phyloP scores from a whole-genome alignment of 2,113 vertebrate genomes.

The Siphamia tubifer region DNA sequence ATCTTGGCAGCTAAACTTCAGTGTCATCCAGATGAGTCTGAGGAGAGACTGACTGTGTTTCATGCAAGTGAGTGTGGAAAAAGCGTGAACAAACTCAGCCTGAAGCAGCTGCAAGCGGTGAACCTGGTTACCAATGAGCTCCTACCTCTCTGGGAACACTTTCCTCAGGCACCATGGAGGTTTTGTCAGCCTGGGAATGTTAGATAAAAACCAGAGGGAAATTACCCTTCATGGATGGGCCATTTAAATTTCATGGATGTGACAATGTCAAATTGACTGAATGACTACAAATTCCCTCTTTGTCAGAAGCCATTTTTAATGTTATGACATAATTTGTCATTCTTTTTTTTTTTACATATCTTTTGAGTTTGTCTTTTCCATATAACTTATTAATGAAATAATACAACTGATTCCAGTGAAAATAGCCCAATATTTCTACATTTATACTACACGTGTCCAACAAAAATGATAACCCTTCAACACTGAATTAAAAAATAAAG shows the following conservation, averaged over 20 bases:
- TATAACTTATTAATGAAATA: neutral
- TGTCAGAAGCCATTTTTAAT: slow-evolving; percentile 12
- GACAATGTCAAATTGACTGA: slow-evolving; percentile 27
- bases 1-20: neutral
- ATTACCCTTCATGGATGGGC: slow-evolving; percentile 53
- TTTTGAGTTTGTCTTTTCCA: slow-evolving; percentile 29
- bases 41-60: slow-evolving; percentile 1
- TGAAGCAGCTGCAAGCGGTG: slow-evolving; percentile 30
- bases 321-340: neutral
- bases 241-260: slow-evolving; percentile 21
- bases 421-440: neutral
- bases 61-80: slow-evolving; percentile 1
- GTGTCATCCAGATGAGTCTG: slow-evolving; percentile 3
- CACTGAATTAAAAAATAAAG: too few species aligned
- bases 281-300: slow-evolving; percentile 6
- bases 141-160: slow-evolving; percentile 21
- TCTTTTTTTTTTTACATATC: slow-evolving; percentile 1
- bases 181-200: slow-evolving; percentile 20
- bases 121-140: slow-evolving; percentile 42
- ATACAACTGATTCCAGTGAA: neutral
- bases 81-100: slow-evolving; percentile 1
- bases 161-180: slow-evolving; percentile 23
- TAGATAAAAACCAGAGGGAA: slow-evolving; percentile 26
- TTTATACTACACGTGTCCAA: too few species aligned
- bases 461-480: too few species aligned